Percentiles rank a stretch among this genome's conserved stretches.
Evolutionary conservation across 2,113 vertebrate species (phyloP).

Genomic region (Pterocles burchelli): DNA sequence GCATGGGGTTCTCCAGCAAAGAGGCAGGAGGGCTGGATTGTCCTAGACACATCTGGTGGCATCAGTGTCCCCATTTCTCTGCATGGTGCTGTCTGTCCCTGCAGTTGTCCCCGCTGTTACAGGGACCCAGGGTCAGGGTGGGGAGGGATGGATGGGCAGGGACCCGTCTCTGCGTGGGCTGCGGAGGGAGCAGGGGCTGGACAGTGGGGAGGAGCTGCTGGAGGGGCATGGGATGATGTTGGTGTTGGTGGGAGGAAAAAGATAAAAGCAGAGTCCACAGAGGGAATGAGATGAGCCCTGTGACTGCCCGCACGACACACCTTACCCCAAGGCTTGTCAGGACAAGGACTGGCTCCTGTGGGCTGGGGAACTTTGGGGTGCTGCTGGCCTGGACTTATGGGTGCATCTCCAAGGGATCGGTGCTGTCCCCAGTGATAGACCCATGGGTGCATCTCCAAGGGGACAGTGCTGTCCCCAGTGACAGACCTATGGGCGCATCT

Average conservation of each 20-base stretch:
- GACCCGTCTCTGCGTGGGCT: background rate
- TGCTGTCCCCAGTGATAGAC: too few relatives aligned
- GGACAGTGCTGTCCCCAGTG: background rate
- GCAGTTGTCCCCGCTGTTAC: background rate
- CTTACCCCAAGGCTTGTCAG: too few relatives aligned
- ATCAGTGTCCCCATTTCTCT: background rate
- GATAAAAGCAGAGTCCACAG: background rate
- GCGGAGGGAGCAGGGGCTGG: background rate
- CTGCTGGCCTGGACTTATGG: background rate
- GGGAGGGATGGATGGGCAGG: background rate
- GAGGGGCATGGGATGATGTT: background rate
- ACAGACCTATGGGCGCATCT: background rate
- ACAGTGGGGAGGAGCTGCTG: background rate
- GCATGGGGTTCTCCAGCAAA: background rate
- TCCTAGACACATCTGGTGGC: background rate
- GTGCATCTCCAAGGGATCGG: background rate
- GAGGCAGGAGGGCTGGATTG: background rate
- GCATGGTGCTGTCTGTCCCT: background rate
- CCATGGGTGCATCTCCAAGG: too few relatives aligned
- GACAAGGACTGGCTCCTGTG: too few relatives aligned
- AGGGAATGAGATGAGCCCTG: background rate
- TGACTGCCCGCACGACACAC: background rate
- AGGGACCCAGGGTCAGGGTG: background rate
- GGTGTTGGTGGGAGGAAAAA: background rate
- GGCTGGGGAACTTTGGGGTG: background rate